phyloP scores from a whole-genome alignment of 2,888 invertebrate genomes.

The Reticulitermes lucifugus region DNA sequence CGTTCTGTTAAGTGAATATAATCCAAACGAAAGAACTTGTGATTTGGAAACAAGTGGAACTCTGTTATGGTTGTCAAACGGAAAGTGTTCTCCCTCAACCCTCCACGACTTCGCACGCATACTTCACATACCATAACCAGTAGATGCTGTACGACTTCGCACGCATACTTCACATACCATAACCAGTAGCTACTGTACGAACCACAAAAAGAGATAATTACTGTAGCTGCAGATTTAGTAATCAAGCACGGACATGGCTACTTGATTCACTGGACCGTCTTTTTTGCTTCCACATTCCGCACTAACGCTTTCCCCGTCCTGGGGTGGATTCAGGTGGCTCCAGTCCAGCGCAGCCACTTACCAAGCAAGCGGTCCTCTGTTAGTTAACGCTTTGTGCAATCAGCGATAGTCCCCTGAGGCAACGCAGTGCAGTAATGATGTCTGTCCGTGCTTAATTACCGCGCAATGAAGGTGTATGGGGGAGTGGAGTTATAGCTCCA shows the following conservation, averaged over 20 bases:
- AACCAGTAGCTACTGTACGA: not conserved
- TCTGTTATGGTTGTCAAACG: not conserved
- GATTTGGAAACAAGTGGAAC: not conserved
- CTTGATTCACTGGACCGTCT: not conserved
- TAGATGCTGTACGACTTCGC: too few species aligned
- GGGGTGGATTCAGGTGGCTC: not conserved
- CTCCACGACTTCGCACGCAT: not conserved
- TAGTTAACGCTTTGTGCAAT: not conserved
- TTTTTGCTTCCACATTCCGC: not conserved
- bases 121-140: too few species aligned
- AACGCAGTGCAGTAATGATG: not conserved
- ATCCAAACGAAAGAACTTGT: not conserved
- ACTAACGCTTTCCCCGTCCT: not conserved
- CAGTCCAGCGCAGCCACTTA: not conserved
- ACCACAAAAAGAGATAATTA: not conserved
- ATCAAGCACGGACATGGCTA: not conserved
- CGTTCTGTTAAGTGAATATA: not conserved
- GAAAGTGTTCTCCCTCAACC: not conserved
- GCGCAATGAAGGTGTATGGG: too few species aligned
- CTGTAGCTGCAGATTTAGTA: not conserved
- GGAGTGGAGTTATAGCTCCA: too few species aligned
- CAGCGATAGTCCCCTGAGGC: not conserved
- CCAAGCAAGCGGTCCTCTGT: not conserved
- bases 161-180: not conserved
- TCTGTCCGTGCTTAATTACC: not conserved